Base-by-base conservation (phyloP, 2,797 vertebrate genomes). In the Zenarchopterus dispar region DNA sequence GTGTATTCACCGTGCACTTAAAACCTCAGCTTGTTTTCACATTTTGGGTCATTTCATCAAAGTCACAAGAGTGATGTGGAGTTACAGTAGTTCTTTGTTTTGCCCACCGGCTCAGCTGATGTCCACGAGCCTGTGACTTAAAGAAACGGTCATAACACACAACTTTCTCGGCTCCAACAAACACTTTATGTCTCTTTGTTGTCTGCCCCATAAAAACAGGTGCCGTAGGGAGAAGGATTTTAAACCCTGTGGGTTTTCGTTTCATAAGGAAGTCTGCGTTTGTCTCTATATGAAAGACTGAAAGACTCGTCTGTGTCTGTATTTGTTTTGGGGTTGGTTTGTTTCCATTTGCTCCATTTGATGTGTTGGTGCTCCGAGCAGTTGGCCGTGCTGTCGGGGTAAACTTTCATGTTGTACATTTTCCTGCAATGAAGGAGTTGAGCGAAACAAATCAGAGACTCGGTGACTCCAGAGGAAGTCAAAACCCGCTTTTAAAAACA, bases 181-280 rank as follows among this genome's bases (percentile, higher is more conserved):
- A 41, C 55, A 42, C 63, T 79, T 73, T 75, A 62, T 70, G 76
- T 74, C 56, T 70, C 78, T 86, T 81, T 86, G 75, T 84, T 67
- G 60, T 69, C 33, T 17, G 63, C 33, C 62, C 63, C 43, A 70
- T 48, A 22, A 61, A 65, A 75, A 2, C 52, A 61, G 46, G 51
- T 63, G 66, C 70, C 62, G 21, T 61, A 80, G 74, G 78, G 57
- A 10, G 50, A 33, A 26, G 22, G 39, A 24, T 56, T 33, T 53
- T 15, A 11, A 39, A 11, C 18, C 18, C 19, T 66, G 15, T 31
- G 23, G 41, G 43, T 46, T 55, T 22, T 22, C 6, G 21, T 39
- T 39, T 22, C 33, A 53, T 21, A 23, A 18, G n/a, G 9, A 45
- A 28, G 26, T 36, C 0, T 55, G 28, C 41, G 24, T 55, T 71